Evolutionary conservation across 1,140 invertebrate species (phyloP), one percentile per base, ranked within the genome.

Genomic region (Lutraria rhynchaena): DNA sequence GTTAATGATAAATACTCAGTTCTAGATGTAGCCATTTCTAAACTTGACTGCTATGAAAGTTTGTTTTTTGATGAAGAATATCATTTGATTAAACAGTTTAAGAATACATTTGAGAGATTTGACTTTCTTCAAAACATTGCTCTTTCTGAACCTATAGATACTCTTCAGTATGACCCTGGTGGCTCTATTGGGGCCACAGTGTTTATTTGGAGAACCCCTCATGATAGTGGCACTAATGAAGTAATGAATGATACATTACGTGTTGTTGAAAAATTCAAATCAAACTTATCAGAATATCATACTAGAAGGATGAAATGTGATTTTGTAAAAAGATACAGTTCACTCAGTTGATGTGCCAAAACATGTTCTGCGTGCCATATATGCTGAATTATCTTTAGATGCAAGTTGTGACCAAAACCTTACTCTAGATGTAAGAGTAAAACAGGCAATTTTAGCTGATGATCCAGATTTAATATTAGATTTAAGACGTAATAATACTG

Each of bases 391-490:
- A 4, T 80, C 75, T 1, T 19, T 35, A 15, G 75, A 73, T 55
- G 31, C 51, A 15, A 24, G 57, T 22, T 1, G 46, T 29, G 67
- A 58, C 29, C 44, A 67, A 31, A 73, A 67, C 31, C 31, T 35
- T 22, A 33, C 41, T 24, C 13, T 78, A 19, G 69, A 78, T 74
- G 67, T 46, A 24, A 19, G 74, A 4, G 13, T 78, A 0, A 51
- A 37, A 22, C 27, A 57, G 33, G 67, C 71, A 5, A 9, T 83
- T 29, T n/a, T 65, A 15, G 3, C 67, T 67, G 67, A 78, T 17
- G 69, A 83, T 57, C 27, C 67, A 27, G 75, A 83, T 58, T 27
- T 80, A 4, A 44, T 74, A 29, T 41, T 44, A 3, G 82, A 83
- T 51, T 15, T 83, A 3, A 55, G 61, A 24, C 67, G 67, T 41